Evolutionary conservation across 37 sponge, comb jelly and placozoan species (phyloP).

Genomic region (Aphrocallistes beatrix): DNA sequence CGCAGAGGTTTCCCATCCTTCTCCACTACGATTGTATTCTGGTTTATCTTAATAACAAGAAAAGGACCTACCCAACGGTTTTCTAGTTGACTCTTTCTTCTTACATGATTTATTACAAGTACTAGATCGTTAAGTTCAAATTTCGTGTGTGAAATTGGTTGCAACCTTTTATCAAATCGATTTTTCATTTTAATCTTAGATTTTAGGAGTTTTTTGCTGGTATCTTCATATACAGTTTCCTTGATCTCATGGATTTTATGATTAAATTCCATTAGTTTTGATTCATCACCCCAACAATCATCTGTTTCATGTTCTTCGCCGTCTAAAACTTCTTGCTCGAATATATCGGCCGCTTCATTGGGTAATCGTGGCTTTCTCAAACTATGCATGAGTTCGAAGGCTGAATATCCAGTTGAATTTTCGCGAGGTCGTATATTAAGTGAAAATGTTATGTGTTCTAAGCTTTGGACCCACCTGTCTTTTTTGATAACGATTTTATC

Average conservation of each 20-base stretch:
- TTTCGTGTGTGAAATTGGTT: not conserved
- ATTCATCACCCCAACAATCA: not conserved
- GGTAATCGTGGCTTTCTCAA: not conserved
- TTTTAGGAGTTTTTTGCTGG: constrained; percentile 1
- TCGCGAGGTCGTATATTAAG: not conserved
- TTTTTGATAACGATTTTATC: too few species aligned
- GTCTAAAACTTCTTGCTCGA: not conserved
- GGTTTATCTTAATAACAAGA: not conserved
- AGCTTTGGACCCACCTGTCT: not conserved
- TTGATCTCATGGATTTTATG: not conserved
- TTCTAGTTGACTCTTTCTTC: not conserved
- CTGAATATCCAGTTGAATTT: not conserved
- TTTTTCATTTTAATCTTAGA: constrained; percentile 1
- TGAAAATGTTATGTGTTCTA: not conserved
- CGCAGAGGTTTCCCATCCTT: not conserved
- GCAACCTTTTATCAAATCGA: not conserved
- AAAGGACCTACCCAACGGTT: not conserved
- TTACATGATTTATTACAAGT: not conserved
- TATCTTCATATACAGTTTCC: not conserved
- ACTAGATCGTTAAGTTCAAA: not conserved
- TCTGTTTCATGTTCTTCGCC: not conserved
- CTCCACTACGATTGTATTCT: constrained; percentile 9
- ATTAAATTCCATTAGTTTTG: not conserved
- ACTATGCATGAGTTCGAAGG: constrained; percentile 15
- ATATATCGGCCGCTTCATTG: not conserved